Percentiles rank a stretch among this genome's conserved stretches.
Evolutionary conservation across 2,888 invertebrate species (phyloP).

Genomic region (Meliscaeva auricollis): DNA sequence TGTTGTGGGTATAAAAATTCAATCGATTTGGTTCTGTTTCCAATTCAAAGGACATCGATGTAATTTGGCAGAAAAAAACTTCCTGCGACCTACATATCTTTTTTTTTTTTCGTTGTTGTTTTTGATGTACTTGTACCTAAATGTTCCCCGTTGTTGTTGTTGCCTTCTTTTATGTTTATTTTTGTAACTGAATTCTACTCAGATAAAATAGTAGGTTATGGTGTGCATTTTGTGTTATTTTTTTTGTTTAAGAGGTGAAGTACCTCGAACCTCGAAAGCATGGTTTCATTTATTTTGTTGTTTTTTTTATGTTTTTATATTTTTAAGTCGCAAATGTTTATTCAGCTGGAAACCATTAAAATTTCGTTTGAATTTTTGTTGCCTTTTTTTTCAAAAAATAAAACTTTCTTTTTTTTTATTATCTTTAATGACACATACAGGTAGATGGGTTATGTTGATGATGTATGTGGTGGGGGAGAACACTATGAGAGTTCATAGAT

Average conservation of each 20-base stretch:
- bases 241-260: conserved; percentile 34
- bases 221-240: conserved; percentile 14
- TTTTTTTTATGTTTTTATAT: conserved; percentile 4
- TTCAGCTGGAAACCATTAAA: conserved; percentile 48
- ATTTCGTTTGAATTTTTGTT: conserved; percentile 23
- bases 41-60: conserved; percentile 74
- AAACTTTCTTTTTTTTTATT: conserved; percentile 13
- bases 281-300: too few species aligned
- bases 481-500: background rate
- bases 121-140: background rate
- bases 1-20: conserved; percentile 59
- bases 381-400: background rate
- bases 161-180: conserved; percentile 25
- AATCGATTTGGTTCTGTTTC: conserved; percentile 70
- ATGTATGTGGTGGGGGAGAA: background rate
- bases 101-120: conserved; percentile 7
- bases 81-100: conserved; percentile 46
- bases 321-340: conserved; percentile 50
- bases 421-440: conserved; percentile 34
- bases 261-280: conserved; percentile 31
- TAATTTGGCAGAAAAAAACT: conserved; percentile 59
- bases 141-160: background rate
- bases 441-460: conserved; percentile 14
- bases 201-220: conserved; percentile 17
- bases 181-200: conserved; percentile 26